Base-by-base conservation (phyloP, 2,797 vertebrate species). In the Uromys caudimaculatus region DNA sequence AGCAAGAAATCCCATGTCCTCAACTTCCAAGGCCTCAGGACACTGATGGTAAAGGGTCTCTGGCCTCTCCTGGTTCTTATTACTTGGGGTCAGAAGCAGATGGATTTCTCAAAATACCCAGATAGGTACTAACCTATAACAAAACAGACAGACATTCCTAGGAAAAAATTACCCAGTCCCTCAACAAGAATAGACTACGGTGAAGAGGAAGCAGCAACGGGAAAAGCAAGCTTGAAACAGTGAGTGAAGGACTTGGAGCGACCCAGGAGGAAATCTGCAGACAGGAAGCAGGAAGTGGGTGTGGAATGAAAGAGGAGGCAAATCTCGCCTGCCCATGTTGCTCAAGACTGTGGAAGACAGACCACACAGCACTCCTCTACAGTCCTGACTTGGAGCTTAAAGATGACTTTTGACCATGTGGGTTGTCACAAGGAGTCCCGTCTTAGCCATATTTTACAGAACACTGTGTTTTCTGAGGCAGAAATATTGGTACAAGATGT, bases 1-100 rank as follows among this genome's bases (percentile, higher is more conserved):
- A 23, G 23, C 90, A 32, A 16, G n/a, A 93, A 88, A 52, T 50
- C 24, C 52, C 23, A 2, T 58, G 14, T 85, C n/a, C n/a, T 52
- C n/a, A n/a, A 52, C 82, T 93, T 94, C 56, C 27, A 89, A 92
- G 27, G 62, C 89, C 32, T 93, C 50, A 89, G 54, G 58, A 50
- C 23, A 56, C 2, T 17, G 44, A 79, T n/a, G 79, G 27, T 62
- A 81, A 90, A 78, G 14, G 47, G 17, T 1, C 24, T 56, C 23
- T 56, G 71, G 10, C 9, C 54, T 93, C 52, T 77, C 85, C 52
- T 76, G 21, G 35, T 13, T 19, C 88, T 23, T 67, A 23, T 56
- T 4, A 67, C 35, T 44, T 82, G 16, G 10, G 0, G 0, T 41
- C 50, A 14, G 47, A 83, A 76, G 6, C 1, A 83, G 13, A 47